Evolutionary conservation across 2,113 vertebrate species (phyloP), one percentile per base, ranked within the genome.

Genomic region (Tragulus kanchil): DNA sequence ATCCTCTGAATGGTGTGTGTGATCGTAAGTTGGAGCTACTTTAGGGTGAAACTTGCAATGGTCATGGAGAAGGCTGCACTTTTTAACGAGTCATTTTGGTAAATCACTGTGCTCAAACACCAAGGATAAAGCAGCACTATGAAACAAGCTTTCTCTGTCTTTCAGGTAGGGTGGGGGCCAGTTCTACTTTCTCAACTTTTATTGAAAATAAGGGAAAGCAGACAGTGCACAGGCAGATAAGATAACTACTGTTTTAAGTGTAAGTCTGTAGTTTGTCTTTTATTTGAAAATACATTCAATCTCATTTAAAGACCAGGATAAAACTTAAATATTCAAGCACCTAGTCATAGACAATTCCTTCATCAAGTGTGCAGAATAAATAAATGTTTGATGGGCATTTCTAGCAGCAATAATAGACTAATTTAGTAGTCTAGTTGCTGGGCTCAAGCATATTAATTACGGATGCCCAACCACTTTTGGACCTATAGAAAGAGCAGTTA

Each of bases 181-280:
- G 8, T 91, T 86, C 88, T 45, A 96, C 96, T 94, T 97, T 97
- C 95, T 95, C 93, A 85, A 48, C 64, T 69, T 86, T 95, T 94
- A 83, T 54, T 85, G 48, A n/a, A n/a, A n/a, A n/a, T n/a, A n/a
- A 92, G 65, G 48, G 50, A 92, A 95, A 78, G 62, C 92, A 96
- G 89, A 96, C 58, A 93, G 58, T 13, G 50, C 50, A 79, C 61
- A 83, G 54, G 91, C 45, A 73, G 94, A 97, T 95, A 96, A 96
- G 97, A 95, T 96, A 97, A 88, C 17, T 28, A n/a, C 28, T 67
- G 28, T 89, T 25, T 92, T 31, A 81, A 85, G 50, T 28, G 73
- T 56, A 67, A 96, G 65, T 25, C 58, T 90, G 69, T 8, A 62
- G 75, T 64, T 87, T 48, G 42, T 56, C 71, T 88, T 96, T 84